phyloP scores from a whole-genome alignment of 1,140 invertebrate species.

The Mya arenaria region DNA sequence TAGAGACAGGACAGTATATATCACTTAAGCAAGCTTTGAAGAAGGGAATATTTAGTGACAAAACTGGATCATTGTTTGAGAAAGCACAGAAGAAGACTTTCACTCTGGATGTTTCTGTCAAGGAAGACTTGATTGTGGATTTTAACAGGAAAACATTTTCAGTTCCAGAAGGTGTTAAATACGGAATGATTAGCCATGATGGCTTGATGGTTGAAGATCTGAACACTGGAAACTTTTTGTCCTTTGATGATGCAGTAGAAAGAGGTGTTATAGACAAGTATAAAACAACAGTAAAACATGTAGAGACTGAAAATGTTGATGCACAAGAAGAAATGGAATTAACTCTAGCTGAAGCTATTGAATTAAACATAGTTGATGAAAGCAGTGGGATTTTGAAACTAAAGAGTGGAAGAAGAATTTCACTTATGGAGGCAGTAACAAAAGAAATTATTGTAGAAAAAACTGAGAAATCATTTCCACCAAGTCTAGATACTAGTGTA shows the following conservation, averaged over 20 bases:
- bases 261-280: constrained; percentile 90
- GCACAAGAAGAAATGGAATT: neutral
- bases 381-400: constrained; percentile 39
- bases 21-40: constrained; percentile 92
- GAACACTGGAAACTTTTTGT: constrained; percentile 86
- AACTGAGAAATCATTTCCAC: constrained; percentile 15
- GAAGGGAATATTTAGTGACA: constrained; percentile 92
- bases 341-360: constrained; percentile 37
- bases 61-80: constrained; percentile 88
- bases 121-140: constrained; percentile 89
- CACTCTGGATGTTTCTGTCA: constrained; percentile 90
- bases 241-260: constrained; percentile 85
- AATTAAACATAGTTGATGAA: constrained; percentile 37
- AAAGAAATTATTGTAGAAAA: constrained; percentile 40
- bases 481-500: neutral
- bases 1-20: constrained; percentile 80
- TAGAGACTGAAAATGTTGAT: neutral
- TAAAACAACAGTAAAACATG: constrained; percentile 80
- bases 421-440: constrained; percentile 38
- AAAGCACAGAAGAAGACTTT: constrained; percentile 88
- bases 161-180: constrained; percentile 81
- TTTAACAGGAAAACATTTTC: constrained; percentile 84
- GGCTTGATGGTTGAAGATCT: constrained; percentile 91
- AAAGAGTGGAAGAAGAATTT: constrained; percentile 46
- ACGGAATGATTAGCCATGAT: constrained; percentile 90